Evolutionary conservation across 2,113 vertebrate species (phyloP).

Genomic region (Panthera uncia): DNA sequence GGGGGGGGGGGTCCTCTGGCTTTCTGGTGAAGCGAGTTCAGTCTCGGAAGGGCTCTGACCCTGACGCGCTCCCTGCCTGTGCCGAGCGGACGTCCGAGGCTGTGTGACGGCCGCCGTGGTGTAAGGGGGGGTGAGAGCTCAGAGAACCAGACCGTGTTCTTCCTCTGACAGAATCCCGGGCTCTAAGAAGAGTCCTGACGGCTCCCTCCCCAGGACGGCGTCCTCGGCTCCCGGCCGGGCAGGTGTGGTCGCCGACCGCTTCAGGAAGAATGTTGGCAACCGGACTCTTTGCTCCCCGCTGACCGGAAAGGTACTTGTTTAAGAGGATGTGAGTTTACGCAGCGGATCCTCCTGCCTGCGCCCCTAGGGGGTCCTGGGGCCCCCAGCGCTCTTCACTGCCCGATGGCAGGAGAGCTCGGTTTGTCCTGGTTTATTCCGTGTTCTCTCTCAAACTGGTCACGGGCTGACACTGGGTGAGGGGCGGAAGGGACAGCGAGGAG

Average conservation of each 20-base stretch:
- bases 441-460: not conserved
- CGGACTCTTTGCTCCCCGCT: slow-evolving; percentile 84
- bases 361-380: not conserved
- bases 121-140: not conserved
- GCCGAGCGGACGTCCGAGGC: accelerated
- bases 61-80: accelerated
- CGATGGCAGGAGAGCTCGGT: accelerated
- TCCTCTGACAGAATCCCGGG: slow-evolving; percentile 87
- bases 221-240: slow-evolving; percentile 76
- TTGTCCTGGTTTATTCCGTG: accelerated
- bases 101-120: accelerated
- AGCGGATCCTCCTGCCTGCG: not conserved
- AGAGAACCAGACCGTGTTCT: not conserved
- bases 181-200: slow-evolving; percentile 87
- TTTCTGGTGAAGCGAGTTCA: not conserved
- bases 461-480: not conserved
- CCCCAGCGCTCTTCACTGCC: not conserved
- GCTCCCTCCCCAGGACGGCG: slow-evolving; percentile 78
- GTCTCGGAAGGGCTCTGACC: no score
- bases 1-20: not conserved
- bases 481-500: not conserved
- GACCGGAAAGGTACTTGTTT: slow-evolving; percentile 84
- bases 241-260: slow-evolving; percentile 72
- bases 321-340: accelerated
- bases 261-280: slow-evolving; percentile 84